Percentiles rank a stretch among this genome's conserved stretches.
These are phyloP conservation scores for Rhinogobius similis DNA, from an alignment of 2,113 vertebrate species.

Conservation along the genomic window DNA sequence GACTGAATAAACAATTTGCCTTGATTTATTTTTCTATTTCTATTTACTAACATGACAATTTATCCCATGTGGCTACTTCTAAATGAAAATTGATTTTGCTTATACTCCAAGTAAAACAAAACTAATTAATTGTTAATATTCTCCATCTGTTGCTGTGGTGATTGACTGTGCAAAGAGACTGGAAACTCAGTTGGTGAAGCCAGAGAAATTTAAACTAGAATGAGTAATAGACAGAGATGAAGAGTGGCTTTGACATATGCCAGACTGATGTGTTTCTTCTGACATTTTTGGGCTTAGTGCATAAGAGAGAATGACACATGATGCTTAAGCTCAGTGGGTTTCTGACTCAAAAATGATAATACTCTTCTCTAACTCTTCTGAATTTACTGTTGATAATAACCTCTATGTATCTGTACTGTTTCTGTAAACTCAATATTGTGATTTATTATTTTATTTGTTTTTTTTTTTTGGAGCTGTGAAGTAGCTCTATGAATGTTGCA, in stretches of 20 bases:
- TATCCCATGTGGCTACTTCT: constrained; percentile 29
- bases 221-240: constrained; percentile 23
- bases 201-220: constrained; percentile 26
- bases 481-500: not conserved
- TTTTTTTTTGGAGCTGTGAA: not conserved
- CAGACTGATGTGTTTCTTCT: constrained; percentile 8
- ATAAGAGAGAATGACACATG: constrained; percentile 5
- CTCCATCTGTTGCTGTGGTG: constrained; percentile 39
- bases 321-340: not conserved
- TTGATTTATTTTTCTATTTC: not conserved
- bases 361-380: not conserved
- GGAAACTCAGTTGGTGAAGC: constrained; percentile 42
- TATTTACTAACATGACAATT: constrained; percentile 22
- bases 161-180: constrained; percentile 34
- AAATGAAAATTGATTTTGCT: constrained; percentile 42
- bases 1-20: not conserved
- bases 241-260: constrained; percentile 24
- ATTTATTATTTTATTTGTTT: not conserved
- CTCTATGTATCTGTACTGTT: not conserved
- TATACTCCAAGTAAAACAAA: constrained; percentile 25
- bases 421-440: not conserved
- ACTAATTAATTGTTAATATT: constrained; percentile 61
- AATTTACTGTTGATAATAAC: not conserved
- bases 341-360: not conserved
- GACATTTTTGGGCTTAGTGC: constrained; percentile 8